These are phyloP conservation scores for Glaucomys volans DNA, from an alignment of 2,113 vertebrate genomes.

Conservation along the genomic window DNA sequence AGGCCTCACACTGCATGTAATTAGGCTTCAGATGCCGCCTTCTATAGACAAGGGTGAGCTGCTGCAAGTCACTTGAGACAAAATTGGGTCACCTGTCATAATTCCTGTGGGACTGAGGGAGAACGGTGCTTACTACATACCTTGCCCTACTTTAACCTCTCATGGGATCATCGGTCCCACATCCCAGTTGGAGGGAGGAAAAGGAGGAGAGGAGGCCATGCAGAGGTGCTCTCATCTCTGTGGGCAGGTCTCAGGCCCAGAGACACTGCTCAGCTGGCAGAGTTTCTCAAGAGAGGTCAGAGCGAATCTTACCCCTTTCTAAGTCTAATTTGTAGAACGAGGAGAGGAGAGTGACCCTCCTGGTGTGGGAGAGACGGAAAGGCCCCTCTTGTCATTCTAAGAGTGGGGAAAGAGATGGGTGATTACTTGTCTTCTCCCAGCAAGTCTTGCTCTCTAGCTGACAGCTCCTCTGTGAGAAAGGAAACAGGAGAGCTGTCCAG, in stretches of 20 bases:
- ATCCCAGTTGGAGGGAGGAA: neutral
- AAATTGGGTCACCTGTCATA: slow-evolving; percentile 65
- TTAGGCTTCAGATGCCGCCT: slow-evolving; percentile 2
- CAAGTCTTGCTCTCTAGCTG: neutral
- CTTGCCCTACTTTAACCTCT: slow-evolving; percentile 55
- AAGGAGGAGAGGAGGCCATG: neutral
- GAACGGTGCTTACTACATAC: slow-evolving; percentile 59
- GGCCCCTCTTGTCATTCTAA: neutral
- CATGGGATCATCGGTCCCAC: neutral
- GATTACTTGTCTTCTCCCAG: neutral
- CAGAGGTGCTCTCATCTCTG: neutral
- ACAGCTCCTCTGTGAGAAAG: neutral
- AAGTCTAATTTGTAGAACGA: slow-evolving; percentile 8
- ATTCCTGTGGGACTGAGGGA: slow-evolving; percentile 3
- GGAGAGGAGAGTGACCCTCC: neutral
- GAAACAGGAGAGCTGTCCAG: neutral
- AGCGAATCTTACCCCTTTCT: neutral
- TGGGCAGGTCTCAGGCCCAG: neutral
- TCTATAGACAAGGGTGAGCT: slow-evolving; percentile 24
- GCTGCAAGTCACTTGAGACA: slow-evolving; percentile 26
- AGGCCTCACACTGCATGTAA: neutral
- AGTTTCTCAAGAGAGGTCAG: neutral
- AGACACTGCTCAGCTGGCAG: neutral
- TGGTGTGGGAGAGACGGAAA: neutral
- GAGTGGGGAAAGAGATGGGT: neutral